These are phyloP conservation scores for Sesamia inferens DNA, from an alignment of 2,888 invertebrate species.

Conservation along the genomic window DNA sequence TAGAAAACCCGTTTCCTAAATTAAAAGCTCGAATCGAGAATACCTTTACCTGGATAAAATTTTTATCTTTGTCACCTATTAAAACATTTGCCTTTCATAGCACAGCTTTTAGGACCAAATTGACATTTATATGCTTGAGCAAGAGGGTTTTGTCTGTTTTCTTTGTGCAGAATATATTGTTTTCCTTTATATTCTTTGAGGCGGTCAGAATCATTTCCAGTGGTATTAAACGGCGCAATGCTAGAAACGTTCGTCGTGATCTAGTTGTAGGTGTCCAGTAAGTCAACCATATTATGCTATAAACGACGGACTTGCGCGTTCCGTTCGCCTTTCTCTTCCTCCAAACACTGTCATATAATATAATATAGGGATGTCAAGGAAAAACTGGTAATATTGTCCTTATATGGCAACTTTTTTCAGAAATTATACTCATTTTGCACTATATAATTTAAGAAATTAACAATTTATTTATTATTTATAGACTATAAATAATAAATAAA, in stretches of 20 bases:
- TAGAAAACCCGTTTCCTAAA: background rate
- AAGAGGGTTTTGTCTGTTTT: too few species aligned
- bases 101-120: background rate
- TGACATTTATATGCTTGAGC: too few species aligned
- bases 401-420: background rate
- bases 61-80: background rate
- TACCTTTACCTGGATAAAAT: background rate
- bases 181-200: too few species aligned
- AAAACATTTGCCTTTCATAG: background rate
- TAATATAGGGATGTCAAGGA: constrained; percentile 28
- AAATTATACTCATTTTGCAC: background rate
- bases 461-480: too few species aligned
- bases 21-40: background rate
- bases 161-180: too few species aligned
- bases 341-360: background rate
- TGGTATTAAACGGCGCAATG: constrained; percentile 40
- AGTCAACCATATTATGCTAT: constrained; percentile 17
- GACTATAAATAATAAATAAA: too few species aligned
- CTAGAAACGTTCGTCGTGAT: constrained; percentile 26
- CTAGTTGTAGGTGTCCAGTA: constrained; percentile 42
- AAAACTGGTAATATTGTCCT: background rate
- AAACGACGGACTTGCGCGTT: constrained; percentile 37
- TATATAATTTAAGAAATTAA: too few species aligned
- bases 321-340: constrained; percentile 48
- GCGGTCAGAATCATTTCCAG: constrained; percentile 16